These are phyloP conservation scores for Triplophysa bombifrons DNA, from an alignment of 2,797 vertebrate genomes.

Conservation along the genomic window DNA sequence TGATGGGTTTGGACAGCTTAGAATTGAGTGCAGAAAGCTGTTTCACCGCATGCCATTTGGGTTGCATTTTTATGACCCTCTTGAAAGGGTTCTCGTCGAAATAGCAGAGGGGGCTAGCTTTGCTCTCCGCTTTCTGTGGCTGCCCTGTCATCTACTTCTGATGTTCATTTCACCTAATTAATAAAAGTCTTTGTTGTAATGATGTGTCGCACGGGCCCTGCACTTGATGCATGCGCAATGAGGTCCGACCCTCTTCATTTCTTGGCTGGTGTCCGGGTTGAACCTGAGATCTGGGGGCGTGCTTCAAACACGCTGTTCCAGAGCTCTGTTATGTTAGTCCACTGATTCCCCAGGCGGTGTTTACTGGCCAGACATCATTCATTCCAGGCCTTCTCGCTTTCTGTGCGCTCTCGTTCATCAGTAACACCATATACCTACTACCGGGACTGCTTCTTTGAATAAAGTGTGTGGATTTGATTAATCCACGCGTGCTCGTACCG, in stretches of 20 bases:
- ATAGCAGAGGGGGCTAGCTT: conserved; percentile 52
- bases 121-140: conserved; percentile 67
- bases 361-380: conserved; percentile 86
- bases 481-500: conserved; percentile 52
- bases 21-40: conserved; percentile 52
- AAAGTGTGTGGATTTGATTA: conserved; percentile 86
- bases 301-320: conserved; percentile 62
- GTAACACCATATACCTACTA: conserved; percentile 81
- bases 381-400: conserved; percentile 13
- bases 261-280: conserved; percentile 64
- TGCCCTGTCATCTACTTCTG: conserved; percentile 76
- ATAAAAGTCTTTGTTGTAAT: conserved; percentile 84
- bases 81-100: conserved; percentile 56
- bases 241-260: conserved; percentile 66
- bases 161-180: conserved; percentile 81
- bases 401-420: not conserved
- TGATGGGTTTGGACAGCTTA: conserved; percentile 45
- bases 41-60: conserved; percentile 52
- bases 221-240: conserved; percentile 79
- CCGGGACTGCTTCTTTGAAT: conserved; percentile 84
- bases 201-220: conserved; percentile 74
- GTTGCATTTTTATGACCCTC: conserved; percentile 56
- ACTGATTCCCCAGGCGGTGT: conserved; percentile 78
- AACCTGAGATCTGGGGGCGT: conserved; percentile 60
- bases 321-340: conserved; percentile 77